A percentile compares a stretch with the other conserved stretches of the same genome.
These are phyloP conservation scores for Cisticola juncidis DNA, from an alignment of 2,113 vertebrate genomes.

Conservation along the genomic window DNA sequence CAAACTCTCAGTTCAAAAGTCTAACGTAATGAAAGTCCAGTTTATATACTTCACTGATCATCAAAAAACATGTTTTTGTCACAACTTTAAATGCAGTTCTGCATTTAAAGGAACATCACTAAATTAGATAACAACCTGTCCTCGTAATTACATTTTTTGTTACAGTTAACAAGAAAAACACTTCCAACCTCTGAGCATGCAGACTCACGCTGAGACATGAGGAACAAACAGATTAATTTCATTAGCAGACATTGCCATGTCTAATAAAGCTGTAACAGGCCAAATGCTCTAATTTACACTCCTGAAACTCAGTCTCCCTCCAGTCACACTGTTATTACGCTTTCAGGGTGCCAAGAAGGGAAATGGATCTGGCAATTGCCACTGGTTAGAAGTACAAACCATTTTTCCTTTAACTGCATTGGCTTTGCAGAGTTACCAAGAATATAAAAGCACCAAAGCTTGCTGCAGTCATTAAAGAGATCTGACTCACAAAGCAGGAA, in stretches of 20 bases:
- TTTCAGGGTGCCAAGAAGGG: conserved; percentile 24
- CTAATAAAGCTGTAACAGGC: conserved; percentile 22
- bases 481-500: conserved; percentile 18
- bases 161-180: conserved; percentile 16
- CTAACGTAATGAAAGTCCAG: background rate
- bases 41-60: background rate
- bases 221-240: conserved; percentile 42
- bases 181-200: background rate
- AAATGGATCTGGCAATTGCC: conserved; percentile 50
- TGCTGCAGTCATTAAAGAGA: background rate
- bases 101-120: background rate
- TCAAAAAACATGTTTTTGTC: background rate
- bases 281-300: conserved; percentile 24
- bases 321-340: background rate
- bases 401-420: background rate
- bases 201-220: conserved; percentile 1
- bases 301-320: conserved; percentile 20
- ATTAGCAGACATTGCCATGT: conserved; percentile 11
- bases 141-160: conserved; percentile 15
- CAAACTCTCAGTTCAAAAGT: background rate
- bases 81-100: background rate
- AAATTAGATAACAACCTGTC: background rate
- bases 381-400: conserved; percentile 3
- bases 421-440: background rate
- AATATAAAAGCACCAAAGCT: background rate